Evolutionary conservation across 2,888 invertebrate genomes (phyloP), one percentile per base, ranked within the genome.

Genomic region (Drosophila differens): DNA sequence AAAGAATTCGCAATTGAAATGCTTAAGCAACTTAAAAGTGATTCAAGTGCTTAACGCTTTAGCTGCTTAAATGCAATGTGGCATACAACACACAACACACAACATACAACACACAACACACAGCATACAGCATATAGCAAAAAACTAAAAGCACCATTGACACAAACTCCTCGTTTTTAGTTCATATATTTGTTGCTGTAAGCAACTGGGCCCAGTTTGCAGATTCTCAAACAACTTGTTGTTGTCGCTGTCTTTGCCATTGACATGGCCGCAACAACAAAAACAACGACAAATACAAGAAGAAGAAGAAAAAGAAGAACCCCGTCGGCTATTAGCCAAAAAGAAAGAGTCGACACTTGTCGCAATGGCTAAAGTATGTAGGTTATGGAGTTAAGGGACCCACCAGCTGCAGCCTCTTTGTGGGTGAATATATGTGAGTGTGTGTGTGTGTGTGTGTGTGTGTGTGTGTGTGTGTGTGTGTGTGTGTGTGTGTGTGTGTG

Each of bases 261-360:
- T 47, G 57, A 32, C 44, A 60, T 47, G 51, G 30, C 58, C 51
- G 22, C 57, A 65, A 37, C 53, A 52, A 28, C 41, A 39, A 4
- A n/a, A 16, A 32, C 35, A 60, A 41, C 37, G 60, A 51, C 47
- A 58, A 41, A 19, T 14, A 59, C 4, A 9, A 25, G 19, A 35
- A 39, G 28, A 55, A 35, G 19, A 37, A 30, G 4, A 58, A 32
- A 54, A 60, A 52, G 19, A 62, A 47, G 47, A 63, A 33, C 54
- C 35, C 61, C 59, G 47, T 67, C 47, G 60, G 79, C 77, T 62
- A 62, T 62, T 64, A 73, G 54, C 64, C 58, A 58, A 62, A 74
- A 74, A 60, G 70, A 74, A 78, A 68, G 54, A 79, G 67, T 68
- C 79, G 70, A 64, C 79, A 82, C 82, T 79, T 82, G 79, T 74